Base-by-base conservation (phyloP, 2,113 vertebrate species). In the Neodon shergylaensis region DNA sequence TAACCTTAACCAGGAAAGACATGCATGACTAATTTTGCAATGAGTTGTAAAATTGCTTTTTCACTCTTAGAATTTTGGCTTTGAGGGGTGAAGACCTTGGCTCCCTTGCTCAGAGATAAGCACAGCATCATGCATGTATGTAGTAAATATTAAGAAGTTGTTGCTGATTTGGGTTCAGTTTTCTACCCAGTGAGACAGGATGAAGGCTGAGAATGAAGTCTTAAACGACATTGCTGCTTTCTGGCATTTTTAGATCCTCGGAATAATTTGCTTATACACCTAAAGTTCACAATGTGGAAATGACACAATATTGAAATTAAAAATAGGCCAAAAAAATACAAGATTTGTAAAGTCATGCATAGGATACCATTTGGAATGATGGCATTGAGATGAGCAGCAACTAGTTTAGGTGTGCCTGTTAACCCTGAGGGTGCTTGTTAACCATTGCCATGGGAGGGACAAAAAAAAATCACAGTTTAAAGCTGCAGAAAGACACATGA, bases 231-330 rank as follows among this genome's bases (percentile, higher is more conserved):
- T 76, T 92, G 89, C 90, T 94, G 24, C 19, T 84, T 93, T 94
- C 78, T 94, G 65, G 79, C 61, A 86, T 73, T 73, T 63, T 92
- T 63, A 87, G 39, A 14, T 88, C n/a, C 31, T 93, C 68, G 73
- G 86, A 94, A 66, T 91, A 77, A 91, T 66, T 96, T 79, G 47
- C 54, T 66, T 74, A 44, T 42, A 21, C 1, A 72, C 31, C 61
- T 86, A 73, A 88, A 88, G 42, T 86, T 96, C 47, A 77, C 92
- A 77, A 82, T 84, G 24, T 83, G 39, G 36, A 72, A 77, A 63
- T 92, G 54, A 19, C 44, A n/a, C 24, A 61, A 6, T 77, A 47
- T 49, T 61, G 36, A 88, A 84, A 87, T 93, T n/a, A 92, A 91
- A 65, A 92, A 81, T 14, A 84, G 63, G 47, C 24, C 9, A 47